Conservation (phyloP, 2,888 invertebrate species). For the Ischnura elegans region DNA sequence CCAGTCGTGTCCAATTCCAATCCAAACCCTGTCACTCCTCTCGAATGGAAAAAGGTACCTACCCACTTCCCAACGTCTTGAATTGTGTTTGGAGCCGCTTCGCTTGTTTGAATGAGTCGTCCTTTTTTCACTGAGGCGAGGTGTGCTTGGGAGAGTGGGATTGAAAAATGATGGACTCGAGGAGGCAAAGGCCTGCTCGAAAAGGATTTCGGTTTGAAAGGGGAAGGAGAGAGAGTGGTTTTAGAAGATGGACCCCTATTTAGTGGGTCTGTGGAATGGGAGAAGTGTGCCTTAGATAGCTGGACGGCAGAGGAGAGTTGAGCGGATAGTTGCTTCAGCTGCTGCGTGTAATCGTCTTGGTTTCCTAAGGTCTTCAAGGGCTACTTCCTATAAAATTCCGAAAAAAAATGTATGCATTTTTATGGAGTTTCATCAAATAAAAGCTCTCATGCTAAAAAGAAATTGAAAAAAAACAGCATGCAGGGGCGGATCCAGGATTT, state of each 20-base stretch:
- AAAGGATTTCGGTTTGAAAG: neutral
- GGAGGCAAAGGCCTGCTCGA: neutral
- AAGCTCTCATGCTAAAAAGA: no score
- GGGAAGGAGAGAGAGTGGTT: neutral
- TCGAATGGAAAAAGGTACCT: neutral
- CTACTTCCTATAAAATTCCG: no score
- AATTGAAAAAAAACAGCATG: no score
- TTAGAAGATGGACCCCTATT: neutral
- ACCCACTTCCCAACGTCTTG: neutral
- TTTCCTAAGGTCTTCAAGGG: no score
- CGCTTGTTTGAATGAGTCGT: neutral
- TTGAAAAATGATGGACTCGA: neutral
- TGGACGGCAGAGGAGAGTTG: neutral
- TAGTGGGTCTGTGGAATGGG: neutral
- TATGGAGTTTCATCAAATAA: no score
- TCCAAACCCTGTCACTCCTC: neutral
- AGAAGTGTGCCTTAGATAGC: slow-evolving; percentile 11
- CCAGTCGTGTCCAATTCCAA: neutral
- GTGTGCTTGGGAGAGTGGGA: neutral
- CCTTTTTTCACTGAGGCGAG: neutral
- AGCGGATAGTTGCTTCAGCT: no score
- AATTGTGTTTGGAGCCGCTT: neutral
- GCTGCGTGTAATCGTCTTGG: no score
- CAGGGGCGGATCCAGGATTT: no score
- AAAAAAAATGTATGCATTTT: no score